Conservation (phyloP, 2,113 vertebrate genomes). For the Uria lomvia region DNA sequence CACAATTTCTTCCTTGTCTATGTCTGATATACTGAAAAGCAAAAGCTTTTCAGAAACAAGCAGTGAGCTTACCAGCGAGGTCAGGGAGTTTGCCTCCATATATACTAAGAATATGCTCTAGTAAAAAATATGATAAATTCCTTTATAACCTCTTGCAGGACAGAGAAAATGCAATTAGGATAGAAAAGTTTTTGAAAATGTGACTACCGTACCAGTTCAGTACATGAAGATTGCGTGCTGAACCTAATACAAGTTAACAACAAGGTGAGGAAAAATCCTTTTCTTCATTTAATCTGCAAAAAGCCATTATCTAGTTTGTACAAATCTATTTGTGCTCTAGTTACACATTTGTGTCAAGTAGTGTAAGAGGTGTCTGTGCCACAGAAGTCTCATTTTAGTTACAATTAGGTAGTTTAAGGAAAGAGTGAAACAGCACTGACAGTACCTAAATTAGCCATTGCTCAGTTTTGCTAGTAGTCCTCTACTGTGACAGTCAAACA, state of each 20-base stretch:
- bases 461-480: background rate
- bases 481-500: background rate
- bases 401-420: background rate
- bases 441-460: background rate
- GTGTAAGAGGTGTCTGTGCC: background rate
- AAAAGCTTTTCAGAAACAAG: background rate
- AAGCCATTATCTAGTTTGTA: background rate
- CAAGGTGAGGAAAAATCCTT: background rate
- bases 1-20: background rate
- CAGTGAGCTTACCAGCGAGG: background rate
- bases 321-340: background rate
- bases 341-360: background rate
- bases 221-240: background rate
- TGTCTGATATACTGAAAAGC: background rate
- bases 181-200: background rate
- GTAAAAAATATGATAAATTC: background rate
- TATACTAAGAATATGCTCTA: background rate
- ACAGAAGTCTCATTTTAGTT: background rate
- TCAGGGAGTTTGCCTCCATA: background rate
- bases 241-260: background rate
- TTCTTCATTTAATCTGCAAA: background rate
- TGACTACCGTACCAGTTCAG: background rate
- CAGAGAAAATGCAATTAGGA: background rate
- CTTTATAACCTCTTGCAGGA: background rate
- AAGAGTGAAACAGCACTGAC: background rate